phyloP scores from a whole-genome alignment of 2,888 invertebrate genomes.

The Therioaphis trifolii region DNA sequence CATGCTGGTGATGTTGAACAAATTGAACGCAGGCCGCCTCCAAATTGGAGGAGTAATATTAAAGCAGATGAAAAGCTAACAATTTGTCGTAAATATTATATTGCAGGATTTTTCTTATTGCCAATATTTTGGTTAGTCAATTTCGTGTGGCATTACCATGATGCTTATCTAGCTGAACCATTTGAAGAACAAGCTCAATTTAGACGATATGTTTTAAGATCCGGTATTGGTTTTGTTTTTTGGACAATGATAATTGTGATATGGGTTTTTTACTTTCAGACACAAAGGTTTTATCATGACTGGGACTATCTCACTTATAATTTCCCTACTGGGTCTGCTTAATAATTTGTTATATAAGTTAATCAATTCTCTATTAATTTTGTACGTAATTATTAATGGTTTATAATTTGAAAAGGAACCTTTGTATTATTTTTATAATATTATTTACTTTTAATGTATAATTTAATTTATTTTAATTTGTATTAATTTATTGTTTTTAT shows the following conservation, averaged over 20 bases:
- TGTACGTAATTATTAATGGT: constrained; percentile 1
- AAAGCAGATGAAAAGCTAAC: constrained; percentile 81
- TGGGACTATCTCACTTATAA: constrained; percentile 90
- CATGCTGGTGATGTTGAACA: not conserved
- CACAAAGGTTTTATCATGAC: constrained; percentile 86
- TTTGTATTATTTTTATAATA: constrained; percentile 9
- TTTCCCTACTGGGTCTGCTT: constrained; percentile 76
- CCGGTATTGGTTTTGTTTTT: constrained; percentile 79
- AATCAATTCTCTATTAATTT: constrained; percentile 2
- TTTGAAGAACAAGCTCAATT: constrained; percentile 90
- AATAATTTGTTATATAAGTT: not conserved
- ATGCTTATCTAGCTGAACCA: constrained; percentile 83
- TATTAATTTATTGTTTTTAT: not conserved
- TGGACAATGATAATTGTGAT: constrained; percentile 78
- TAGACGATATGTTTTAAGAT: constrained; percentile 81
- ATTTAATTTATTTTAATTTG: too few species aligned
- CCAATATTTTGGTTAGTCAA: constrained; percentile 96
- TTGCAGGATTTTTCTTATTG: constrained; percentile 87
- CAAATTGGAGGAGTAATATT: constrained; percentile 71
- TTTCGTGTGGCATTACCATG: constrained; percentile 89
- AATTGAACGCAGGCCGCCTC: constrained; percentile 33
- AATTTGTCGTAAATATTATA: constrained; percentile 83
- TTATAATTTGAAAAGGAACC: not conserved
- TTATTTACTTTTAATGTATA: not conserved
- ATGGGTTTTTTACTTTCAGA: constrained; percentile 87